A percentile compares a stretch with the other conserved stretches of the same genome.
These are phyloP conservation scores for Neomorphus geoffroyi DNA, from an alignment of 2,797 vertebrate genomes.

Conservation along the genomic window DNA sequence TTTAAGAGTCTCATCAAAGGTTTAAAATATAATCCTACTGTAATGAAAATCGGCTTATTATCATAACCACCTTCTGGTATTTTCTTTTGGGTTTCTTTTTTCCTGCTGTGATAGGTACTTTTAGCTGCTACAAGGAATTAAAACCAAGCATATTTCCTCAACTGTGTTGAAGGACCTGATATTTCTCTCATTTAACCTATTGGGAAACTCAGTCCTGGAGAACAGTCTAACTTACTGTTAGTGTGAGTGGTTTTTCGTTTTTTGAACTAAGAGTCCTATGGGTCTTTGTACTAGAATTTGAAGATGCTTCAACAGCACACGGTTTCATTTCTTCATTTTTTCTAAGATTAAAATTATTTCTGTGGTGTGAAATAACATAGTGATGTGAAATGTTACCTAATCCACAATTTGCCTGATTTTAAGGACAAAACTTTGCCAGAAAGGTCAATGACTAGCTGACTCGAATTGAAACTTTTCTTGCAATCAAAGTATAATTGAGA, in stretches of 20 bases:
- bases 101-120: not conserved
- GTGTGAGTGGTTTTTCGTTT: not conserved
- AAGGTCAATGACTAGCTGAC: not conserved
- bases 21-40: constrained; percentile 32
- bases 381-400: not conserved
- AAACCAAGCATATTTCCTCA: not conserved
- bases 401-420: not conserved
- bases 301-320: not conserved
- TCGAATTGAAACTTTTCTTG: not conserved
- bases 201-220: not conserved
- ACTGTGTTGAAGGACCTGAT: not conserved
- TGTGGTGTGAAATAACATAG: not conserved
- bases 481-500: not conserved
- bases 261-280: not conserved
- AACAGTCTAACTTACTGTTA: not conserved
- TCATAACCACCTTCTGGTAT: constrained; percentile 42
- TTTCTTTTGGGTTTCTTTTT: not conserved
- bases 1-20: constrained; percentile 48
- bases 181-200: not conserved
- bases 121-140: constrained; percentile 8
- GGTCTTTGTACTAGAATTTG: not conserved
- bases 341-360: not conserved
- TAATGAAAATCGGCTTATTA: constrained; percentile 54
- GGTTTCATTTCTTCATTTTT: not conserved
- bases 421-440: not conserved